Evolutionary conservation across 2,888 invertebrate genomes (phyloP).

Genomic region (Perizoma affinitatum): DNA sequence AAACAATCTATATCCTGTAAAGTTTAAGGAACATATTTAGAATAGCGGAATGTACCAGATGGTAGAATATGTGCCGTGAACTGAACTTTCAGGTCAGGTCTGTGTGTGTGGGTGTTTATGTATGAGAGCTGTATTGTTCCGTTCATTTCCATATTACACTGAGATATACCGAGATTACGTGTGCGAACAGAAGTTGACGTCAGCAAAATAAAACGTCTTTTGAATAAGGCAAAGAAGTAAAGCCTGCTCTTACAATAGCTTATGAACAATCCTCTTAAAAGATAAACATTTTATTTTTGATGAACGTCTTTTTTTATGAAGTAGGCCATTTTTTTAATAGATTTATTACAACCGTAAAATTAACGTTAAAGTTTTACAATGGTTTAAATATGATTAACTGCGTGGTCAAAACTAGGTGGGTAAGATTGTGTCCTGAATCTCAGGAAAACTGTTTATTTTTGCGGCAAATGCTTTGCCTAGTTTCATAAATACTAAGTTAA

Average conservation of each 20-base stretch:
- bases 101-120: slow-evolving; percentile 21
- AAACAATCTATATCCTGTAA: not conserved
- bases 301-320: too few relatives aligned
- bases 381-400: too few relatives aligned
- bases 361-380: too few relatives aligned
- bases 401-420: too few relatives aligned
- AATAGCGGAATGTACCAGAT: not conserved
- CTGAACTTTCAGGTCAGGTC: slow-evolving; percentile 18
- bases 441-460: too few relatives aligned
- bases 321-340: too few relatives aligned
- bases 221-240: not conserved
- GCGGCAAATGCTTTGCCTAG: too few relatives aligned
- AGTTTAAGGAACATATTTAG: not conserved
- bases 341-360: too few relatives aligned
- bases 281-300: too few relatives aligned
- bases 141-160: slow-evolving; percentile 24
- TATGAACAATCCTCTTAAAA: too few relatives aligned
- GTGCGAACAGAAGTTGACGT: slow-evolving; percentile 17
- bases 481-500: too few relatives aligned
- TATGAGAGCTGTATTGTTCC: slow-evolving; percentile 22
- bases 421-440: too few relatives aligned
- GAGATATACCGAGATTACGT: slow-evolving; percentile 13
- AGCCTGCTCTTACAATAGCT: not conserved
- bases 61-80: slow-evolving; percentile 8
- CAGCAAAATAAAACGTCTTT: slow-evolving; percentile 2